Conservation (phyloP, 2,888 invertebrate genomes). For the Chouioia cunea region DNA sequence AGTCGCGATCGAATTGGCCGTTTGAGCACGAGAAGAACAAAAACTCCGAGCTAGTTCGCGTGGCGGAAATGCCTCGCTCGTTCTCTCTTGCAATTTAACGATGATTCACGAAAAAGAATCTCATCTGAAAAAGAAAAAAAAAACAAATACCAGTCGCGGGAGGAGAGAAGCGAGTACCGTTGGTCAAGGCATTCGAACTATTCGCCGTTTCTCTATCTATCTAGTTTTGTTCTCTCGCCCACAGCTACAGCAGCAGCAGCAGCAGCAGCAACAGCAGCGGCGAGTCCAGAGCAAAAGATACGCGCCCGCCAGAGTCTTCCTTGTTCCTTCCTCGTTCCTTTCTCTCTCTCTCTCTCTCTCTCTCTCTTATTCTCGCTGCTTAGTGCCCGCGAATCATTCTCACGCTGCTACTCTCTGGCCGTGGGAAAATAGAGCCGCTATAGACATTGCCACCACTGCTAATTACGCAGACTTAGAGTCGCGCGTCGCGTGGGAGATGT, state of each 20-base stretch:
- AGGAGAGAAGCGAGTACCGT: constrained; percentile 8
- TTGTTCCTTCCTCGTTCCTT: constrained; percentile 26
- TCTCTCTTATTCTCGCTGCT: constrained; percentile 20
- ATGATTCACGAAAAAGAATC: too few relatives aligned
- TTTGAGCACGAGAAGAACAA: too few relatives aligned
- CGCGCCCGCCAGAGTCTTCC: constrained; percentile 28
- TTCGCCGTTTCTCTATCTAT: constrained; percentile 6
- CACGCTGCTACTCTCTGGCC: constrained; percentile 61
- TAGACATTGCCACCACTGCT: constrained; percentile 63
- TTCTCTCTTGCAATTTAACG: too few relatives aligned
- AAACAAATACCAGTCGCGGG: too few relatives aligned
- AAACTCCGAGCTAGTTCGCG: too few relatives aligned
- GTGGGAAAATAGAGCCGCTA: constrained; percentile 64
- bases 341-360: constrained; percentile 5
- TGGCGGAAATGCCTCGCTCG: too few relatives aligned
- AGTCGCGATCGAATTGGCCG: too few relatives aligned
- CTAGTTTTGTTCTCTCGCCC: constrained; percentile 37
- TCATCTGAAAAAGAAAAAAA: too few relatives aligned
- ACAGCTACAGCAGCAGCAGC: constrained; percentile 16
- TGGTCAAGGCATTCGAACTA: constrained; percentile 32
- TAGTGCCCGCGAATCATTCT: constrained; percentile 65
- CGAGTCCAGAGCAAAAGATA: neutral
- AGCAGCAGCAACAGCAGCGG: constrained; percentile 3
- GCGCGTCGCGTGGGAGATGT: too few relatives aligned
- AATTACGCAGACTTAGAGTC: constrained; percentile 55